Percentiles rank a stretch among this genome's conserved stretches.
phyloP scores from a whole-genome alignment of 2,888 invertebrate genomes.

The Actias luna region DNA sequence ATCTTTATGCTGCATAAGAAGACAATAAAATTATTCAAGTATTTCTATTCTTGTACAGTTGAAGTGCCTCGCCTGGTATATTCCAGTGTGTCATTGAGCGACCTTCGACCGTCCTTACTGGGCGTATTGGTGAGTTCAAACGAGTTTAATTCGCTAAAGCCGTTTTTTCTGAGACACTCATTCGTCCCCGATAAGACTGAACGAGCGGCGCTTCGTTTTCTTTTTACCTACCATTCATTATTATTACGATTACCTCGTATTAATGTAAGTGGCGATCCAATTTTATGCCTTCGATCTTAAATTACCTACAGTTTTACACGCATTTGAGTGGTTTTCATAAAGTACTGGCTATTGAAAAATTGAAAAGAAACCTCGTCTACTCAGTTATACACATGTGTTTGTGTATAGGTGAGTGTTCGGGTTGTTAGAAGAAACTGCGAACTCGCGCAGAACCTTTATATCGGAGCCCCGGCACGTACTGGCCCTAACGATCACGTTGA shows the following conservation, averaged over 20 bases:
- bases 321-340: too few species aligned
- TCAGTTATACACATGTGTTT: background rate
- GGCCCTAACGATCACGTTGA: background rate
- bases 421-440: background rate
- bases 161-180: slow-evolving; percentile 1
- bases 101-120: background rate
- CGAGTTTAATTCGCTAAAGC: background rate
- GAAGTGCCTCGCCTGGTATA: background rate
- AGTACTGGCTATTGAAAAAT: too few species aligned
- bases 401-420: background rate
- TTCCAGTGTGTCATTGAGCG: background rate
- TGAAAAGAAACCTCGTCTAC: background rate
- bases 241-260: background rate
- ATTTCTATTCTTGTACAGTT: background rate
- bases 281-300: background rate
- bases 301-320: background rate
- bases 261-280: too few species aligned
- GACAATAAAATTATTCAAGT: background rate
- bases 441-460: background rate
- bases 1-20: background rate
- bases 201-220: background rate
- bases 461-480: background rate
- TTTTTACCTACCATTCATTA: background rate
- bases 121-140: background rate
- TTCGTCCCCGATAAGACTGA: background rate